phyloP scores from a whole-genome alignment of 2,888 invertebrate genomes.

The Drosophila mimetica region DNA sequence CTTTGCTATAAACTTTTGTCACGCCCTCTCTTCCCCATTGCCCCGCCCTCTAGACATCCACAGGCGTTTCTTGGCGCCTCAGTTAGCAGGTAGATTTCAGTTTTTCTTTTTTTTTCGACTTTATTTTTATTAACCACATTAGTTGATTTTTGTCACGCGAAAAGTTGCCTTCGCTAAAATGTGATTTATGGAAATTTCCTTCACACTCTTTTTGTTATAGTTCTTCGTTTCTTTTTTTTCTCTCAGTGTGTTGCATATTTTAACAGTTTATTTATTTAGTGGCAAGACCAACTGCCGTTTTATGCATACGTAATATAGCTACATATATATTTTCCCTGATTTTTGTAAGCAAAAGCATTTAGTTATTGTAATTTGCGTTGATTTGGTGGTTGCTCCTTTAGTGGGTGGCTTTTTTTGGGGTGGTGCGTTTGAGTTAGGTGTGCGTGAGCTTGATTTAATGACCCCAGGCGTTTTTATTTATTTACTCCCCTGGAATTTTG shows the following conservation, averaged over 20 bases:
- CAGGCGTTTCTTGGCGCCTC: constrained; percentile 50
- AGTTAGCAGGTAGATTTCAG: constrained; percentile 33
- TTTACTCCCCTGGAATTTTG: constrained; percentile 68
- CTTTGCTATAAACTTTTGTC: constrained; percentile 74
- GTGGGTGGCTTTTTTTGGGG: constrained; percentile 2
- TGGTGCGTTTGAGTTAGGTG: constrained; percentile 12
- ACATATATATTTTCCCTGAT: constrained; percentile 6
- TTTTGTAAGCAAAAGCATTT: constrained; percentile 48
- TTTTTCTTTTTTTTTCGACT: constrained; percentile 26
- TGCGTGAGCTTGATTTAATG: constrained; percentile 72
- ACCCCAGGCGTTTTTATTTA: constrained; percentile 62
- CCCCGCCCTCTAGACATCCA: constrained; percentile 11
- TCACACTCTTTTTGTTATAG: constrained; percentile 55
- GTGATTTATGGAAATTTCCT: constrained; percentile 73
- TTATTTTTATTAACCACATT: constrained; percentile 75
- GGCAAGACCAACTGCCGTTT: constrained; percentile 18
- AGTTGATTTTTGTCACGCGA: constrained; percentile 82
- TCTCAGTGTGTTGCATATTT: constrained; percentile 60
- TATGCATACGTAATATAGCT: constrained; percentile 14
- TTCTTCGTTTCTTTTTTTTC: constrained; percentile 3
- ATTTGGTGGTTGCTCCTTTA: constrained; percentile 8
- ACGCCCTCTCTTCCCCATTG: constrained; percentile 30
- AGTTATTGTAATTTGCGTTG: constrained; percentile 69
- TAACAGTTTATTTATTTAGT: constrained; percentile 74
- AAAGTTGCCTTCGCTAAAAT: constrained; percentile 59